phyloP scores from a whole-genome alignment of 1,140 invertebrate genomes.

The Drosophila bocqueti region DNA sequence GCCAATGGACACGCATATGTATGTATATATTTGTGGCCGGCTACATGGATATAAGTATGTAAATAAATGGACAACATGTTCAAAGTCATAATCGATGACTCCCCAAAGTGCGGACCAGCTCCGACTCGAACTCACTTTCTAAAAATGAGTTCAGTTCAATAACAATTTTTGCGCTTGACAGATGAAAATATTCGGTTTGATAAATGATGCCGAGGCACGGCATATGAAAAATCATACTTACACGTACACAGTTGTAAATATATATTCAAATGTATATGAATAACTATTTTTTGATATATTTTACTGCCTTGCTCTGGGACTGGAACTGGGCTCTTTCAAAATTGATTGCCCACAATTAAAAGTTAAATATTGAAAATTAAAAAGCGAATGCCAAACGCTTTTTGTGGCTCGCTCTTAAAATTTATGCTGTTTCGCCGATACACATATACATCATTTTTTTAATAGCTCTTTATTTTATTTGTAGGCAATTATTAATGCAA shows the following conservation, averaged over 20 bases:
- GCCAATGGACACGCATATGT: slow-evolving; percentile 25
- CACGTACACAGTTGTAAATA: slow-evolving; percentile 2
- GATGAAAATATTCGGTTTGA: slow-evolving; percentile 67
- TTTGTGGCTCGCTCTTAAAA: slow-evolving; percentile 21
- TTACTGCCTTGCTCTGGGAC: slow-evolving; percentile 30
- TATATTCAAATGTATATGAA: slow-evolving; percentile 8
- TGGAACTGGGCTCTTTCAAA: slow-evolving; percentile 48
- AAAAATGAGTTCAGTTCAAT: slow-evolving; percentile 78
- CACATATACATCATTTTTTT: slow-evolving; percentile 39
- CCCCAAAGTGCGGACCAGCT: slow-evolving; percentile 41
- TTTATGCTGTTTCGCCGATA: slow-evolving; percentile 37
- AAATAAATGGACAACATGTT: slow-evolving; percentile 36
- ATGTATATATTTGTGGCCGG: neutral
- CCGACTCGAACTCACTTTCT: slow-evolving; percentile 67
- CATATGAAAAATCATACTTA: slow-evolving; percentile 39
- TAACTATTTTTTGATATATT: slow-evolving; percentile 75
- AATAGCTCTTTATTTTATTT: slow-evolving; percentile 80
- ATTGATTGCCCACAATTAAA: slow-evolving; percentile 81
- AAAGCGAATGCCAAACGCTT: slow-evolving; percentile 58
- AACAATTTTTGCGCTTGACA: slow-evolving; percentile 65
- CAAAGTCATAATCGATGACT: slow-evolving; percentile 67
- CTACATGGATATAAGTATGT: slow-evolving; percentile 5
- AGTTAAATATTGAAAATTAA: slow-evolving; percentile 82
- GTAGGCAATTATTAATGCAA: slow-evolving; percentile 82
- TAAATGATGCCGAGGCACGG: slow-evolving; percentile 64